Percentiles rank a stretch among this genome's conserved stretches.
Conservation (phyloP, 2,113 vertebrate species). For the Equus quagga region DNA sequence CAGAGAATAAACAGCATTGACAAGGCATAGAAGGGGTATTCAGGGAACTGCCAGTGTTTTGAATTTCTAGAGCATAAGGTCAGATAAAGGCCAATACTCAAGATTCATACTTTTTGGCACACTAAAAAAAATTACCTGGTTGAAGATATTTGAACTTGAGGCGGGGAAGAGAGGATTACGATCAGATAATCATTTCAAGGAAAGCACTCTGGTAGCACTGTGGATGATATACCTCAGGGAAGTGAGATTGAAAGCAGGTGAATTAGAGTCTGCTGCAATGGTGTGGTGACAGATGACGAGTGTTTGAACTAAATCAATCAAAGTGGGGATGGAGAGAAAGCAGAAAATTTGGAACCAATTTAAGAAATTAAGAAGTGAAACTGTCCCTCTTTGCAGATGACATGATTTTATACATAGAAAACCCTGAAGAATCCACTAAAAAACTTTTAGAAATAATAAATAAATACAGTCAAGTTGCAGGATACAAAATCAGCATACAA, state of each 20-base stretch:
- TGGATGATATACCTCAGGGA: not conserved
- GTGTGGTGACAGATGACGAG: not conserved
- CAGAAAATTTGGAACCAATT: constrained; percentile 30
- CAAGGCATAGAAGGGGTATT: not conserved
- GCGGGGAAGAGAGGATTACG: not conserved
- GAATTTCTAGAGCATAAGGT: not conserved
- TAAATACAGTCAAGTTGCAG: too few species aligned
- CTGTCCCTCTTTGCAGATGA: too few species aligned
- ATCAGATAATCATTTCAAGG: not conserved
- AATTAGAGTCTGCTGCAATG: not conserved
- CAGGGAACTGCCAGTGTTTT: not conserved
- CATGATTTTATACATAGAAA: too few species aligned
- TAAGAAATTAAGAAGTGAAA: constrained; percentile 31
- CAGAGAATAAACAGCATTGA: not conserved
- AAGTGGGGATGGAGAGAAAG: not conserved
- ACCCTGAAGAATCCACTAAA: too few species aligned
- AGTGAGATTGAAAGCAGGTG: not conserved
- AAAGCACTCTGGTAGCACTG: not conserved
- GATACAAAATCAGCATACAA: too few species aligned
- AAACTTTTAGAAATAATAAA: too few species aligned
- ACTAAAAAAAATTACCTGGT: not conserved
- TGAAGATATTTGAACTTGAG: not conserved
- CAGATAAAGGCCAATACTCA: constrained; percentile 7
- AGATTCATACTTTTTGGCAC: not conserved
- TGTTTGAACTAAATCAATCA: not conserved